Base-by-base conservation (phyloP, 2,888 invertebrate genomes). In the Suillia variegata region DNA sequence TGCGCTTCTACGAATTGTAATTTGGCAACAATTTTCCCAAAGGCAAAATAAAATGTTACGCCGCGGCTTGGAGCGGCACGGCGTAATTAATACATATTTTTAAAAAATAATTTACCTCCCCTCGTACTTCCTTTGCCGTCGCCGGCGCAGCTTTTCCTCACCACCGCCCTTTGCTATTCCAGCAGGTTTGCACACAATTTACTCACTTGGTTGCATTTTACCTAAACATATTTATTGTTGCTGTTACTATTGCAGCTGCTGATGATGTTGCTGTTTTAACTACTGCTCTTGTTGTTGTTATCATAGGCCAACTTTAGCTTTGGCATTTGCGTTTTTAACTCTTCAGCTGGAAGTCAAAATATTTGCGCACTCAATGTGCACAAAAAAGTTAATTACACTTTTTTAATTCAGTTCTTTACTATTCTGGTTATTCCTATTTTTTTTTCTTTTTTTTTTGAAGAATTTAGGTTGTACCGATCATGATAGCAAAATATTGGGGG, bases 11-110 rank as follows among this genome's bases (percentile, higher is more conserved):
- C 31, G 47, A 56, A 69, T 69, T 62, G 71, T 70, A 74, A 74
- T 72, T 72, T 70, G 72, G 72, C 64, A 72, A 70, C 66, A 67
- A 74, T 75, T 72, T 73, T 74, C 67, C 66, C 74, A 71, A 70
- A 67, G 62, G 45, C 45, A 45, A 20, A 20, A 13, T 26, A 26
- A 5, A 38, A n/a, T 13, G 38, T 38, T 38, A 4, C 15, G n/a
- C 38, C 10, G 38, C n/a, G n/a, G 18, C 45, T 20, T 38, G n/a
- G 13, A 38, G 20, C 38, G 12, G 38, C 38, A n/a, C 12, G 12
- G n/a, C 45, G 18, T 45, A 45, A 45, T 45, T 45, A 45, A 45
- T 18, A 45, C 18, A 38, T 13, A n/a, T 38, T 10, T 38, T 10
- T 38, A n/a, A 13, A 10, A 13, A 26, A 26, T 26, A 38, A 38